A percentile compares a stretch with the other conserved stretches of the same genome.
Evolutionary conservation across 2,113 vertebrate genomes (phyloP).

Genomic region (Odocoileus hemionus): DNA sequence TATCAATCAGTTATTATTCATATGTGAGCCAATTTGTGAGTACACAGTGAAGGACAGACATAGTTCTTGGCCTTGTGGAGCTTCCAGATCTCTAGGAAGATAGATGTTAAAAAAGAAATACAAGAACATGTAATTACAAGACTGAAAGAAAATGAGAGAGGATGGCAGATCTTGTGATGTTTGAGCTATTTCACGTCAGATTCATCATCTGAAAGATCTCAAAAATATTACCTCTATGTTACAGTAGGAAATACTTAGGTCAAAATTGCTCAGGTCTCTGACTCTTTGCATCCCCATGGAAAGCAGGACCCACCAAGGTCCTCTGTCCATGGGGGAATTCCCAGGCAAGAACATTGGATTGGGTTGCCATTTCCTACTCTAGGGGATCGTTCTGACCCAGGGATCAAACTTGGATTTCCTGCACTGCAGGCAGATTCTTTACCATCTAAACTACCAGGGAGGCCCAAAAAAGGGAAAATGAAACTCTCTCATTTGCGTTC

Average conservation of each 20-base stretch:
- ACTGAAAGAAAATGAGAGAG: background rate
- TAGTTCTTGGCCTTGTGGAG: background rate
- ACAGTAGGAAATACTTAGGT: background rate
- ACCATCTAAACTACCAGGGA: background rate
- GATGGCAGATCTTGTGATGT: background rate
- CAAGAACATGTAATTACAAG: background rate
- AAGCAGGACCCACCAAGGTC: background rate
- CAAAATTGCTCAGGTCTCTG: background rate
- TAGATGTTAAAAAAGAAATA: background rate
- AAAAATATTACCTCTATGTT: background rate
- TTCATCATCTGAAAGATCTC: background rate
- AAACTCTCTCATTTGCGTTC: background rate
- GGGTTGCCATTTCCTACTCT: background rate
- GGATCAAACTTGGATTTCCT: background rate
- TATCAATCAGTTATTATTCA: background rate
- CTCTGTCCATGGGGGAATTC: background rate
- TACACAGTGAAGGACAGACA: background rate
- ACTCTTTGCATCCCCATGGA: background rate
- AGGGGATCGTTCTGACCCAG: background rate
- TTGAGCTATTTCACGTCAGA: background rate
- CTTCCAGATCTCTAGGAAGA: background rate
- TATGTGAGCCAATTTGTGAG: background rate
- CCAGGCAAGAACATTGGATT: background rate
- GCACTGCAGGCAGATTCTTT: background rate
- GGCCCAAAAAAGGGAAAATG: background rate